These are phyloP conservation scores for Cyclura pinguis DNA, from an alignment of 2,797 vertebrate genomes.

Conservation along the genomic window DNA sequence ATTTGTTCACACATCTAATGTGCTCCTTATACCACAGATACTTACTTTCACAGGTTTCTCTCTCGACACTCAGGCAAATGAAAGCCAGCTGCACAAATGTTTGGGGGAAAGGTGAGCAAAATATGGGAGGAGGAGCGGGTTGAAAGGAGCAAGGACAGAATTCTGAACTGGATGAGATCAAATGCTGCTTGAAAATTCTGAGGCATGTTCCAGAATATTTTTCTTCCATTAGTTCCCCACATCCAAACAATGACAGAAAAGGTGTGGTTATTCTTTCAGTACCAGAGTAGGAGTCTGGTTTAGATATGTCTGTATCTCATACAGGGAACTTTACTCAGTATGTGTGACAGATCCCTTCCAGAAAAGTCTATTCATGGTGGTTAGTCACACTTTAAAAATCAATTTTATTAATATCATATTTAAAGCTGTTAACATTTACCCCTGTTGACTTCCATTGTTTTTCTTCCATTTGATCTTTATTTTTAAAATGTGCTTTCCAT, in stretches of 20 bases:
- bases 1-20: slow-evolving; percentile 35
- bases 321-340: neutral
- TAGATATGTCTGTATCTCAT: neutral
- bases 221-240: slow-evolving; percentile 2
- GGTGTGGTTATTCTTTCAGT: neutral
- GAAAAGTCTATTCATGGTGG: neutral
- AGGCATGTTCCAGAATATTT: slow-evolving; percentile 5
- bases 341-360: slow-evolving; percentile 31
- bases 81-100: slow-evolving; percentile 6
- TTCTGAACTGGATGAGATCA: neutral
- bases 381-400: slow-evolving; percentile 25
- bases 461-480: slow-evolving; percentile 24
- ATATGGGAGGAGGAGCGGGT: neutral
- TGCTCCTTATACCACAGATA: slow-evolving; percentile 8
- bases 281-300: neutral
- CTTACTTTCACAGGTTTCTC: neutral
- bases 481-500: slow-evolving; percentile 37
- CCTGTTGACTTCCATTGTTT: slow-evolving; percentile 37
- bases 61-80: slow-evolving; percentile 16
- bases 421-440: slow-evolving; percentile 28
- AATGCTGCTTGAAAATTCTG: slow-evolving; percentile 7
- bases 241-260: slow-evolving; percentile 12
- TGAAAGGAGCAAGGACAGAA: neutral
- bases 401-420: slow-evolving; percentile 30
- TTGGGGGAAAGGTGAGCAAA: slow-evolving; percentile 12